Evolutionary conservation across 2,797 vertebrate genomes (phyloP).

Genomic region (Pangasius sanitwongsei): DNA sequence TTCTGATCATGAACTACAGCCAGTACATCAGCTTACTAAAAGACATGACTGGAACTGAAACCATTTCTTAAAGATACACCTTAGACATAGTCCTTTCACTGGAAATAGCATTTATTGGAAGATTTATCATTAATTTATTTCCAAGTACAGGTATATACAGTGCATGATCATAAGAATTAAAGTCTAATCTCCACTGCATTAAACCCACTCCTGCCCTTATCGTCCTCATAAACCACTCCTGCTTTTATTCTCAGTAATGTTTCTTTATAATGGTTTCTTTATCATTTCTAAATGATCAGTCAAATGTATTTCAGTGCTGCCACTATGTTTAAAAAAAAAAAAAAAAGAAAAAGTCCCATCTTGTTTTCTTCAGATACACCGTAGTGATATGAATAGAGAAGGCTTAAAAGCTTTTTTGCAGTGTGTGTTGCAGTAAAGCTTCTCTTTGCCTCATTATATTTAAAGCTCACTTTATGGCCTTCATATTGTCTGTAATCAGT

Average conservation of each 20-base stretch:
- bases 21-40: background rate
- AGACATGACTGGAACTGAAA: background rate
- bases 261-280: slow-evolving; percentile 16
- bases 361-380: background rate
- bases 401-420: slow-evolving; percentile 19
- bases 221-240: background rate
- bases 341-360: background rate
- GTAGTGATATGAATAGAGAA: background rate
- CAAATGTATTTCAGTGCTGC: background rate
- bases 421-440: slow-evolving; percentile 1
- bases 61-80: background rate
- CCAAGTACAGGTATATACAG: background rate
- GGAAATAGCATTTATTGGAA: background rate
- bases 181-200: background rate
- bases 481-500: slow-evolving; percentile 37
- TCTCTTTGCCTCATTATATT: slow-evolving; percentile 17
- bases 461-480: slow-evolving; percentile 32
- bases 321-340: background rate
- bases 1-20: background rate
- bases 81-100: background rate
- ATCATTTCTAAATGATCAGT: slow-evolving; percentile 7
- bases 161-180: background rate
- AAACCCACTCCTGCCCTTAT: background rate
- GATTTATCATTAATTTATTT: background rate
- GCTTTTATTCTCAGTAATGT: background rate